phyloP scores from a whole-genome alignment of 2,888 invertebrate genomes.

The Noctua janthina region DNA sequence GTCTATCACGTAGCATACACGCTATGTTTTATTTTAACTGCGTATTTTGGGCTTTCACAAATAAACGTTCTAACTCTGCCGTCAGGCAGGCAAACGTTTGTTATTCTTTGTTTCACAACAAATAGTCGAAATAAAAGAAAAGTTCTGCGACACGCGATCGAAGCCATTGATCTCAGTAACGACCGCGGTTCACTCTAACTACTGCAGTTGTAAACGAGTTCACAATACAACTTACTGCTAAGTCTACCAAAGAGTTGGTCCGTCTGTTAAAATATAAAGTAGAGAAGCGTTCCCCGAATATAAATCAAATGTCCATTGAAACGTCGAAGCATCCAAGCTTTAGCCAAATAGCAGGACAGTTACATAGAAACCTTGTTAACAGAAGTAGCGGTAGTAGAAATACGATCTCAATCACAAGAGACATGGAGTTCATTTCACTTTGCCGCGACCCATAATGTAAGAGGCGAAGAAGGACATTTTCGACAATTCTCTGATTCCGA shows the following conservation, averaged over 20 bases:
- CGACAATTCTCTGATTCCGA: slow-evolving; percentile 73
- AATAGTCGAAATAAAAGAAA: slow-evolving; percentile 58
- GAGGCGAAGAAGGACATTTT: slow-evolving; percentile 58
- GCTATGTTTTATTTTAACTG: slow-evolving; percentile 29
- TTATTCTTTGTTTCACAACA: slow-evolving; percentile 43
- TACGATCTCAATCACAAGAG: slow-evolving; percentile 68
- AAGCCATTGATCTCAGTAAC: slow-evolving; percentile 48
- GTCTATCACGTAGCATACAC: slow-evolving; percentile 16
- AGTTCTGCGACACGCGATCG: slow-evolving; percentile 48
- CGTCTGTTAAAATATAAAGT: slow-evolving; percentile 81
- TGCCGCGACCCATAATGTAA: slow-evolving; percentile 41
- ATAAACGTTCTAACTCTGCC: slow-evolving; percentile 35
- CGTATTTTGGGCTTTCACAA: slow-evolving; percentile 44
- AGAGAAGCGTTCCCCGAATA: slow-evolving; percentile 64
- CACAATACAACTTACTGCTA: slow-evolving; percentile 81
- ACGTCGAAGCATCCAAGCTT: slow-evolving; percentile 75
- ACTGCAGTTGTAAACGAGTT: slow-evolving; percentile 74
- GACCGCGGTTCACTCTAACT: slow-evolving; percentile 52
- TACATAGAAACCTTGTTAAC: slow-evolving; percentile 64
- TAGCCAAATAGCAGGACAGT: slow-evolving; percentile 69
- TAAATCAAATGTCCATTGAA: slow-evolving; percentile 73
- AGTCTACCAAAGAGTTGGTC: slow-evolving; percentile 86
- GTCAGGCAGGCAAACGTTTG: slow-evolving; percentile 19
- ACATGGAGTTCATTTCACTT: slow-evolving; percentile 69
- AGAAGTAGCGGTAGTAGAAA: slow-evolving; percentile 63